Base-by-base conservation (phyloP, 2,888 invertebrate species). In the Cosmia pyralina region DNA sequence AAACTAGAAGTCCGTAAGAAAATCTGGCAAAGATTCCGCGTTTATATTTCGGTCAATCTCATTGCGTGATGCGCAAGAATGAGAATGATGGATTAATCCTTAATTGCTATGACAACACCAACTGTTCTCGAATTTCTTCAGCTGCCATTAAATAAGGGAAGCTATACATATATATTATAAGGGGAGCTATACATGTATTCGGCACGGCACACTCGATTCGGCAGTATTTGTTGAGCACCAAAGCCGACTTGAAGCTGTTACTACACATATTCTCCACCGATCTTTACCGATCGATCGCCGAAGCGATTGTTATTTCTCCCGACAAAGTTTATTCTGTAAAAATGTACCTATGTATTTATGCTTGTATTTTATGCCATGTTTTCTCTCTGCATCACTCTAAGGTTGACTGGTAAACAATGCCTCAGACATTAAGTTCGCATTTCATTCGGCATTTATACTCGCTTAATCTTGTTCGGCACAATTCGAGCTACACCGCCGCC, bases 41-140 rank as follows among this genome's bases (percentile, higher is more conserved):
- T 13, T 82, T 69, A 79, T 75, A 75, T 78, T 82, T 78, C 81
- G 50, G 60, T 68, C 65, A 78, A 84, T 72, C 70, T 72, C n/a
- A 34, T 58, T 55, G 69, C 77, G 58, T 85, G 77, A 86, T 77
- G 67, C 64, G 75, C 69, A 69, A 69, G 52, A 82, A 82, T 64
- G 58, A 72, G 73, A 83, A 87, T 90, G 89, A 90, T 89, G 83
- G 85, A 90, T 90, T 85, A 86, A 85, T 80, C 72, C 82, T 84
- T 89, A 90, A 90, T 90, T 89, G 85, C 79, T 79, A 80, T 85
- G 89, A 89, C 90, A 90, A 83, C 86, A 82, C 85, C 89, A 89
- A 89, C 85, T 90, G 89, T 83, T 87, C 81, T 84, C 81, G 79
- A 88, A 85, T 86, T 87, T 83, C 79, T 86, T 80, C 80, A 81